Base-by-base conservation (phyloP, 2,888 invertebrate genomes). In the Podabrus alpinus region DNA sequence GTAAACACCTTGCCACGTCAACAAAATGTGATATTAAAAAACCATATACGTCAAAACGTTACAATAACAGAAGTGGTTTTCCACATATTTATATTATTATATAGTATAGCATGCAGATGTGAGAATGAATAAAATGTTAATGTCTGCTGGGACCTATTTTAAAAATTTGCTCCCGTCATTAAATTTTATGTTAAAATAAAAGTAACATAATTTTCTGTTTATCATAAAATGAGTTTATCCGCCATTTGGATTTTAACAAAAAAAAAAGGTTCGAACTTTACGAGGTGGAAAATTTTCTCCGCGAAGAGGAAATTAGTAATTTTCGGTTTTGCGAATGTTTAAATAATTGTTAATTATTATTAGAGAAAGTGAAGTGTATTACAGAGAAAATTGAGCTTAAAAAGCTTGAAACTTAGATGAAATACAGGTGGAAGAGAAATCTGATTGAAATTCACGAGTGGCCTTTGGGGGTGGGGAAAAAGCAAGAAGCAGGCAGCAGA, bases 391-490 rank as follows among this genome's bases (percentile, higher is more conserved):
- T 19, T 64, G 62, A 64, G 62, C 62, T 64, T 64, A 64, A 19
- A 64, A 64, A 19, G 62, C 62, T 64, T 64, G 62, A 64, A 64
- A 64, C 62, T 64, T 17, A 64, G 62, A 64, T 64, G 62, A 64
- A 64, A 64, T 64, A 64, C 62, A 64, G 62, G 62, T 64, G 68
- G 64, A 67, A 69, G 66, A 15, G 69, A 15, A 76, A 76, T 71
- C 78, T 79, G 79, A 80, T 80, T 81, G 80, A 80, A 78, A 80
- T 80, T 80, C 80, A 80, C 80, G 78, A 78, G 80, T 78, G 78
- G 79, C 77, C 78, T 70, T 71, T 78, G 71, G 74, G 75, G 71
- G 71, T 75, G 76, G 74, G 72, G 69, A 25, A 60, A 60, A 59
- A 75, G 75, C 77, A 77, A 80, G 79, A 77, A 74, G 77, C 77